Evolutionary conservation across 1,140 invertebrate genomes (phyloP).

Genomic region (Drosophila saltans): DNA sequence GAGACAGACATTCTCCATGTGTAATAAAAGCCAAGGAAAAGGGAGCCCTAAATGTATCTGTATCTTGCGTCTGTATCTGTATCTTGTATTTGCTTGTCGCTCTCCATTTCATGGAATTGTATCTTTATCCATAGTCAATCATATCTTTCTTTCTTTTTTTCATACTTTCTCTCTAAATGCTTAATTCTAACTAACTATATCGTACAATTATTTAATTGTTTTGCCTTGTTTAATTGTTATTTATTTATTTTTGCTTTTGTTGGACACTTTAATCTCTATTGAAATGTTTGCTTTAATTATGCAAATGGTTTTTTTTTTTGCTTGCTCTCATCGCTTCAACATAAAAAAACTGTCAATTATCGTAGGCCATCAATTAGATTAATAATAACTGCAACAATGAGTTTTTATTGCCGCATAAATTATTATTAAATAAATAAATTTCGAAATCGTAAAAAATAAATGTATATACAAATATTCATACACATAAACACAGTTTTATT

Average conservation of each 20-base stretch:
- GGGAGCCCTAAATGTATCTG: slow-evolving; percentile 42
- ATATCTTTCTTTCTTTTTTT: slow-evolving; percentile 24
- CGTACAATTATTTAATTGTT: slow-evolving; percentile 38
- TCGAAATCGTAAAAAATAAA: slow-evolving; percentile 23
- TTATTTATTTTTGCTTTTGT: not conserved
- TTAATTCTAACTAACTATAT: slow-evolving; percentile 31
- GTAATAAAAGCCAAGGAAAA: slow-evolving; percentile 70
- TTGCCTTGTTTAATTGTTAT: slow-evolving; percentile 7
- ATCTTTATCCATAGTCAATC: not conserved
- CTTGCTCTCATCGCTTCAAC: slow-evolving; percentile 16
- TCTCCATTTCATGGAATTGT: slow-evolving; percentile 58
- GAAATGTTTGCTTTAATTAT: slow-evolving; percentile 46
- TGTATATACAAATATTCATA: no score
- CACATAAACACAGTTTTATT: not conserved
- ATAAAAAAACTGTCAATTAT: slow-evolving; percentile 38
- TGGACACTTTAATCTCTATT: slow-evolving; percentile 37
- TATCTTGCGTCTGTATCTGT: slow-evolving; percentile 5
- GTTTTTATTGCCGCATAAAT: slow-evolving; percentile 62
- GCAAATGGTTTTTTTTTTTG: slow-evolving; percentile 37
- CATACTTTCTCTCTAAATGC: slow-evolving; percentile 37
- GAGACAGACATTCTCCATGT: slow-evolving; percentile 39
- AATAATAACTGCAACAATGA: slow-evolving; percentile 50
- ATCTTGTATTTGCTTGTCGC: slow-evolving; percentile 44
- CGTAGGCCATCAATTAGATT: slow-evolving; percentile 56
- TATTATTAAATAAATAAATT: slow-evolving; percentile 63